Evolutionary conservation across 2,113 vertebrate genomes (phyloP), one percentile per base, ranked within the genome.

Genomic region (Toxotes jaculatrix): DNA sequence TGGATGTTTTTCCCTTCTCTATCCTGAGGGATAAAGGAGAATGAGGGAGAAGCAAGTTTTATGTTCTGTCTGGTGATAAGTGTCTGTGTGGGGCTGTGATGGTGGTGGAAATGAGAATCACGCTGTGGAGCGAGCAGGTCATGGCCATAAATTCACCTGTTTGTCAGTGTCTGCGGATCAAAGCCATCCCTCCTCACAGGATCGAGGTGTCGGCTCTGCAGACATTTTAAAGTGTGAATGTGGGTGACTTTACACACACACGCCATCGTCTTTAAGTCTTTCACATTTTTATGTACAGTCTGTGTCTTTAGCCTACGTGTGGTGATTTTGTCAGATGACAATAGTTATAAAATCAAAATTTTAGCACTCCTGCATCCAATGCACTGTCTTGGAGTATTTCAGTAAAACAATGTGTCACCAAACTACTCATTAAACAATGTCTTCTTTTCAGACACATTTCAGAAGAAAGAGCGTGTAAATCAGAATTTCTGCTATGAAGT

Each of bases 11-110:
- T 3, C 9, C 45, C n/a, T 70, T 68, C 53, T 34, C 71, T 68
- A 1, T 59, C 49, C 75, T 42, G n/a, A 80, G 21, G 32, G 32
- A 55, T 36, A 31, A 68, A 81, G 34, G 42, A 8, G 60, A 17
- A 5, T 31, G 57, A 23, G 53, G 64, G 51, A 73, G 69, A 74
- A 13, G 12, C 59, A 66, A 74, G 84, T 73, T 90, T 89, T 86
- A 90, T 90, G 80, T 55, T 38, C 77, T 74, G 56, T 80, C 67
- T 69, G 77, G 77, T 65, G 74, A 88, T 85, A 51, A 82, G 61
- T 81, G 66, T 76, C 68, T 32, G 47, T 76, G 61, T 32, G 60
- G 56, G 56, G 65, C 63, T 67, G n/a, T 71, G 74, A 79, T 55
- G 78, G 47, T 36, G 77, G 14, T 71, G 68, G 79, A 80, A 81